Evolutionary conservation across 2,113 vertebrate species (phyloP).

Genomic region (Triplophysa tibetana): DNA sequence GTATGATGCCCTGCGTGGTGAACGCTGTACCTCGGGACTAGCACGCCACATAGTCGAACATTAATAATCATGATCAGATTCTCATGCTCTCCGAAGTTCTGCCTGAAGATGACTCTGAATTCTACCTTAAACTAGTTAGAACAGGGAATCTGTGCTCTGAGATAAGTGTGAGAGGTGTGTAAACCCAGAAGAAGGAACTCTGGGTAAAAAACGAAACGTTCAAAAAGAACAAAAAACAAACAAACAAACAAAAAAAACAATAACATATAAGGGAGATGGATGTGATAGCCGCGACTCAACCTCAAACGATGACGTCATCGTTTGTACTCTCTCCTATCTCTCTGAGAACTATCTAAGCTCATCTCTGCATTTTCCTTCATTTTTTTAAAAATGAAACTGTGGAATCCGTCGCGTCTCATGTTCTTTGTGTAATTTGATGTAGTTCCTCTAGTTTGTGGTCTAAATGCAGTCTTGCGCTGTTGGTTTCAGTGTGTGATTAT

Average conservation of each 20-base stretch:
- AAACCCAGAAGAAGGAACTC: conserved; percentile 42
- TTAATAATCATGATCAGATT: conserved; percentile 23
- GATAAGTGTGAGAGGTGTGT: conserved; percentile 19
- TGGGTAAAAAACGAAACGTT: conserved; percentile 23
- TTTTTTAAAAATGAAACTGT: conserved; percentile 72
- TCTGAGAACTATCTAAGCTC: conserved; percentile 53
- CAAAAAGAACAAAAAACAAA: not conserved
- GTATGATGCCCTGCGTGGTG: conserved; percentile 70
- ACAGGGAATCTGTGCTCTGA: conserved; percentile 40
- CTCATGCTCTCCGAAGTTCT: conserved; percentile 41
- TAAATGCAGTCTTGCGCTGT: conserved; percentile 82
- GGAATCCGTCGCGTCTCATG: conserved; percentile 82
- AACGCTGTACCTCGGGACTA: conserved; percentile 66
- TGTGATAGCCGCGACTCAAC: conserved; percentile 76
- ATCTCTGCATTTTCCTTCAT: conserved; percentile 43
- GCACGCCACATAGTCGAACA: conserved; percentile 66
- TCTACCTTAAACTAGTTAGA: conserved; percentile 42
- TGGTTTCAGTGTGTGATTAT: conserved; percentile 78
- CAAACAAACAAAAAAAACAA: not conserved
- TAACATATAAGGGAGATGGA: conserved; percentile 21
- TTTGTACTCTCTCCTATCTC: conserved; percentile 73
- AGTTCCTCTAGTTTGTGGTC: conserved; percentile 84
- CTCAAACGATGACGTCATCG: conserved; percentile 71
- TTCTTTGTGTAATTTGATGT: conserved; percentile 82
- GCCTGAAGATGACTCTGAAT: conserved; percentile 39